Evolutionary conservation across 2,888 invertebrate genomes (phyloP), one percentile per base, ranked within the genome.

Genomic region (Ichneumon xanthorius): DNA sequence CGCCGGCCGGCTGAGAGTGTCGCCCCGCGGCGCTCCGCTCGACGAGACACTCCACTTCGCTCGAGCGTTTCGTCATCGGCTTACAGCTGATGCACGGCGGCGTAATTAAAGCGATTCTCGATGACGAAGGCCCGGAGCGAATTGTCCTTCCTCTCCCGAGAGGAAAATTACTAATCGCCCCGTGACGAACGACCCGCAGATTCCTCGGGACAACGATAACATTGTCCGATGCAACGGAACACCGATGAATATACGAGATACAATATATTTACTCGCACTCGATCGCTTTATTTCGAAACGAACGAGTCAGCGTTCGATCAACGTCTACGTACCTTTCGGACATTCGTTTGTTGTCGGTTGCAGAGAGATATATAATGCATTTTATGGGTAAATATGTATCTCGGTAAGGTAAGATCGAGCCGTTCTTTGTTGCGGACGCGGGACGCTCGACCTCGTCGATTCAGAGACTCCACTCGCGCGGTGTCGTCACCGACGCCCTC

Each of bases 401-500:
- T 30, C 63, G 33, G 63, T 63, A 63, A 63, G n/a, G 30, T n/a
- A 9, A 63, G 16, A n/a, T n/a, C 63, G 63, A 33, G 63, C n/a
- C 16, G 26, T 80, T 80, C 85, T 86, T 86, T 86, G 85, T 86
- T 63, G 73, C 58, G 61, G 61, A 33, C 53, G 45, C 45, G 61
- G 58, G 76, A 77, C 67, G 67, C 63, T 48, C 67, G 79, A 71
- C 76, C 50, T 19, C 37, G 48, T 67, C 16, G 37, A 14, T 0
- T 79, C 76, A 82, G 82, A 86, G 48, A 61, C 76, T 83, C 85
- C 82, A 80, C 85, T 86, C 67, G 82, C 65, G 75, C 61, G 65
- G 84, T 88, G 88, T 88, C 88, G 88, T 88, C 88, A 88, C 84
- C 84, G 79, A 86, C 88, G 88, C 88, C 88, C 84, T 88, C 85